These are phyloP conservation scores for Oreocharis arfaki DNA, from an alignment of 2,113 vertebrate species.

Conservation along the genomic window DNA sequence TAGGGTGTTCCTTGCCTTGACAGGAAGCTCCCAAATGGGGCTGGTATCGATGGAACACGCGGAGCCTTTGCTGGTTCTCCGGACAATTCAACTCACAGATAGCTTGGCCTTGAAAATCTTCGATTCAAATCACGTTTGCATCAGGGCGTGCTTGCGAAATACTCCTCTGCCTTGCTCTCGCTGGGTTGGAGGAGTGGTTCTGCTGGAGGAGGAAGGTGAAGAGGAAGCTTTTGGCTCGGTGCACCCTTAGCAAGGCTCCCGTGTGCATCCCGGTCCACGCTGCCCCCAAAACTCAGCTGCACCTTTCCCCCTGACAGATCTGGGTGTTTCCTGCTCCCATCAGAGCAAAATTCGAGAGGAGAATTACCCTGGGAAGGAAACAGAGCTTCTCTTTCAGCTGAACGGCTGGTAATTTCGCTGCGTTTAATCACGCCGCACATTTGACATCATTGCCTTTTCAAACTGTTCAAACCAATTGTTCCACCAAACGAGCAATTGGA, in stretches of 20 bases:
- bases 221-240: not conserved
- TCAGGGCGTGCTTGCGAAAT: not conserved
- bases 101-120: not conserved
- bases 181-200: not conserved
- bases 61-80: not conserved
- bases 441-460: constrained; percentile 54
- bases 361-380: not conserved
- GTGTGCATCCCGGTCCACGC: rapidly evolving
- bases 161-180: not conserved
- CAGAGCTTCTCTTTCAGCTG: not conserved
- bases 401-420: not conserved
- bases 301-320: not conserved
- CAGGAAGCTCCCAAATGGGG: not conserved
- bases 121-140: not conserved
- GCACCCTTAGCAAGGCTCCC: not conserved
- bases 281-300: not conserved
- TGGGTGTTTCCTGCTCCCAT: not conserved
- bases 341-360: not conserved
- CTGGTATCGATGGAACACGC: rapidly evolving
- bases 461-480: constrained; percentile 31
- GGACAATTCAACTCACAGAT: not conserved
- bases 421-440: constrained; percentile 17
- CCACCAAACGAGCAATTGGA: constrained; percentile 27
- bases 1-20: not conserved
- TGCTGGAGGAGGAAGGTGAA: not conserved